Evolutionary conservation across 2,797 vertebrate genomes (phyloP).

Genomic region (Vespertilio murinus): DNA sequence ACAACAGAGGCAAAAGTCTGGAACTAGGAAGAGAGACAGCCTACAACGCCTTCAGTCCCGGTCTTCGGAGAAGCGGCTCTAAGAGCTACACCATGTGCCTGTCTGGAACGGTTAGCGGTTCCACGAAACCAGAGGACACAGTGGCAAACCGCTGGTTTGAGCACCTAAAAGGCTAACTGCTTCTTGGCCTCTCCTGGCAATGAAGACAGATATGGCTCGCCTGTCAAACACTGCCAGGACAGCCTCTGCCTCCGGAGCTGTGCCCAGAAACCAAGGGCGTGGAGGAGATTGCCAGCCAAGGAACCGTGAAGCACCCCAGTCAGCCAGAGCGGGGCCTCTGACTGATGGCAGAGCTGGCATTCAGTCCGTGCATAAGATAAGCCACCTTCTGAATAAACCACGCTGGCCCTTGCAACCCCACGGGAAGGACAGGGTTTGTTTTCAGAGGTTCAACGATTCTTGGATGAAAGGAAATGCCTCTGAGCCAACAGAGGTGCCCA

Average conservation of each 20-base stretch:
- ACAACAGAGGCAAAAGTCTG: not conserved
- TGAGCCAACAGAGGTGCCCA: not conserved
- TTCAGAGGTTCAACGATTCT: not conserved
- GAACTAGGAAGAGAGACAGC: not conserved
- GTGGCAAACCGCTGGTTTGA: not conserved
- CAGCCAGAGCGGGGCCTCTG: rapidly evolving
- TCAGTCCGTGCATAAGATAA: not conserved
- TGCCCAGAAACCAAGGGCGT: not conserved
- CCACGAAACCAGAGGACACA: not conserved
- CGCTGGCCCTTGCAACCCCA: not conserved
- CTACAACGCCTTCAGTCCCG: not conserved
- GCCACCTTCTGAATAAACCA: not conserved
- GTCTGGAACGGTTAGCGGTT: not conserved
- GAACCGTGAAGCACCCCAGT: not conserved
- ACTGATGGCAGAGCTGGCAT: not conserved
- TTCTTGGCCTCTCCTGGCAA: not conserved
- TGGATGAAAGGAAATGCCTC: not conserved
- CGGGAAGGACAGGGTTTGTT: not conserved
- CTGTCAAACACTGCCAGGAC: not conserved
- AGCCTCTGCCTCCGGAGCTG: not conserved
- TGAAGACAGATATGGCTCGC: not conserved
- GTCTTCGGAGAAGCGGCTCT: not conserved
- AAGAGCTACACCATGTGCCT: rapidly evolving
- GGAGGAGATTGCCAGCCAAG: not conserved
- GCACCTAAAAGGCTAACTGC: not conserved